Evolutionary conservation across 2,113 vertebrate species (phyloP).

Genomic region (Embiotoca jacksoni): DNA sequence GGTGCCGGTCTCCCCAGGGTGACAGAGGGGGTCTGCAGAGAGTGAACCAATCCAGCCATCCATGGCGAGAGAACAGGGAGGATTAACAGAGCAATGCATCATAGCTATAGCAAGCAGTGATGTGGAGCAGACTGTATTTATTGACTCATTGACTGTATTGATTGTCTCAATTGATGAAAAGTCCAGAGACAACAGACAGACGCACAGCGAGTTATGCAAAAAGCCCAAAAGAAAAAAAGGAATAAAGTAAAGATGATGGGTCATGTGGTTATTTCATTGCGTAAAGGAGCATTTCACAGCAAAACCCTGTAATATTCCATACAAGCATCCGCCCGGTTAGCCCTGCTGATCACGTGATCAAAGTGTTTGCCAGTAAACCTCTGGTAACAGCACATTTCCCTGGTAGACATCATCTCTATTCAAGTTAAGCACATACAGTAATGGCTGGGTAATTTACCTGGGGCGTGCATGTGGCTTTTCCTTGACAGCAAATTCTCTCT

Average conservation of each 20-base stretch:
- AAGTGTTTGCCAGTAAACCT: conserved; percentile 48
- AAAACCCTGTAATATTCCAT: conserved; percentile 65
- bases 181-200: conserved; percentile 76
- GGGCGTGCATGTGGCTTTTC: conserved; percentile 56
- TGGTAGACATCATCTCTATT: conserved; percentile 48
- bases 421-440: conserved; percentile 60
- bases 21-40: conserved; percentile 72
- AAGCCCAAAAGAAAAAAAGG: conserved; percentile 8
- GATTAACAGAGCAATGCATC: conserved; percentile 77
- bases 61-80: conserved; percentile 65
- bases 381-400: conserved; percentile 62
- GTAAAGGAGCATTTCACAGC: conserved; percentile 64
- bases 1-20: conserved; percentile 76
- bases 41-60: conserved; percentile 74
- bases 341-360: conserved; percentile 30
- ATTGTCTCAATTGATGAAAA: conserved; percentile 83
- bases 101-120: conserved; percentile 71
- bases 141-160: conserved; percentile 83
- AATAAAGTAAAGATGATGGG: conserved; percentile 36
- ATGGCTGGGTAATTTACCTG: conserved; percentile 70
- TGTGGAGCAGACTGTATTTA: conserved; percentile 81
- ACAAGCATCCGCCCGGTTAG: conserved; percentile 24
- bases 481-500: conserved; percentile 72
- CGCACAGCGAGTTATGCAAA: conserved; percentile 49
- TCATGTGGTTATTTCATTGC: conserved; percentile 52